Base-by-base conservation (phyloP, 2,797 vertebrate genomes). In the Alca torda region DNA sequence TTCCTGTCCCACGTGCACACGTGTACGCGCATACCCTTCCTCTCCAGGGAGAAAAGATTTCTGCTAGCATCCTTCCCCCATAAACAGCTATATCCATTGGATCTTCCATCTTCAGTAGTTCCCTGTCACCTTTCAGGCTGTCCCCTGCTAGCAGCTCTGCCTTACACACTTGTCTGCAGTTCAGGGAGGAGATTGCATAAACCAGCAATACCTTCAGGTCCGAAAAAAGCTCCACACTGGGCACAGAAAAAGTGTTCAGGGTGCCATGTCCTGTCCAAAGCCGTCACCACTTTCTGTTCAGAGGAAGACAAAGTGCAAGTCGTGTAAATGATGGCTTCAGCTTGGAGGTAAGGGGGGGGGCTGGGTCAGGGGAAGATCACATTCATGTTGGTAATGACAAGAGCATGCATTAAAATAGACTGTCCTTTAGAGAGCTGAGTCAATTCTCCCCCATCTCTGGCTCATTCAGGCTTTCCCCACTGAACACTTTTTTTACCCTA, bases 211-310 rank as follows among this genome's bases (percentile, higher is more conserved):
- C 99, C 99, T 97, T 99, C 99, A 4, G 99, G 99, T 67, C 99
- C 99, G 16, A 99, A 99, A 98, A 99, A 99, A 73, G 99, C 99
- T 59, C 99, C 99, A 90, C 99, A 99, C 95, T 99, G 99, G 63
- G 99, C 99, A 79, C 99, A 99, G 98, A 99, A 99, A 96, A 99
- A 99, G 95, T 99, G 99, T 95, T 99, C 99, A 4, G 99, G 99
- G 76, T 99, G 99, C 99, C 99, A 99, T n/a, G 99, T 99, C 95
- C 99, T 98, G 92, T 99, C 99, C 97, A 99, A 97, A 61, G 99
- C 99, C 1, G 99, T 99, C 96, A 99, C 99, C 50, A 99, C 99
- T 99, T 99, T 99, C 99, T 99, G 98, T 84, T 97, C 39, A 89
- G 79, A 95, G 88, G 85, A 90, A 60, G 78, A 90, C 23, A 91